Evolutionary conservation across 2,113 vertebrate genomes (phyloP).

Genomic region (Eptesicus fuscus): DNA sequence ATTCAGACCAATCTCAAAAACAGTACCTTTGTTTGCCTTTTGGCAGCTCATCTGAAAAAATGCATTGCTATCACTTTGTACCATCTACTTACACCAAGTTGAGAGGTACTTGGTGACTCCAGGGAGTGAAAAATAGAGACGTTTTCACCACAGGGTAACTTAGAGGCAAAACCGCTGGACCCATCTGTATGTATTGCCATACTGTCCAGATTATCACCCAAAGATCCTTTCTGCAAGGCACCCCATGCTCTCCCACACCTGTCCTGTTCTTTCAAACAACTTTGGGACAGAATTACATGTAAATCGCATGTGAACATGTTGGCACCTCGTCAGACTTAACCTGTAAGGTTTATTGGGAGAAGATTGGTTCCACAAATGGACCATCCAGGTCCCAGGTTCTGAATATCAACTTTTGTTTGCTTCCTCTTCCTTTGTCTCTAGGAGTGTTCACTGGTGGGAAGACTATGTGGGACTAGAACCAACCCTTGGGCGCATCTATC

Average conservation of each 20-base stretch:
- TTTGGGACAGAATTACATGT: neutral
- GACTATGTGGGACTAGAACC: neutral
- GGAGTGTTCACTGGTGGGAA: neutral
- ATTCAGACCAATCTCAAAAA: neutral
- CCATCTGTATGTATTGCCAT: neutral
- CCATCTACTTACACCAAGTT: neutral
- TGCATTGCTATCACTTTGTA: neutral
- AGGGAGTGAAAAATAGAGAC: neutral
- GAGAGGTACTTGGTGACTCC: neutral
- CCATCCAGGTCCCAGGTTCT: neutral
- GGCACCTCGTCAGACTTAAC: neutral
- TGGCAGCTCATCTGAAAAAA: neutral
- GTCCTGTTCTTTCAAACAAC: neutral
- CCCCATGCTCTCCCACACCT: neutral
- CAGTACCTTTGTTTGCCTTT: neutral
- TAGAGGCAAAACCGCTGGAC: neutral
- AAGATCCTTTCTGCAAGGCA: neutral
- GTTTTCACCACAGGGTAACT: neutral
- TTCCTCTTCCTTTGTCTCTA: neutral
- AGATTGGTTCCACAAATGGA: neutral
- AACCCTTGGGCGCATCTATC: neutral
- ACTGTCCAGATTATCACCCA: neutral
- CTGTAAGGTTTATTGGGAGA: neutral
- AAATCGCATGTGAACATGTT: neutral
- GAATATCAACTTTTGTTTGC: neutral